A percentile compares a stretch with the other conserved stretches of the same genome.
These are phyloP conservation scores for Ridgeia piscesae DNA, from an alignment of 1,140 invertebrate species.

Conservation along the genomic window DNA sequence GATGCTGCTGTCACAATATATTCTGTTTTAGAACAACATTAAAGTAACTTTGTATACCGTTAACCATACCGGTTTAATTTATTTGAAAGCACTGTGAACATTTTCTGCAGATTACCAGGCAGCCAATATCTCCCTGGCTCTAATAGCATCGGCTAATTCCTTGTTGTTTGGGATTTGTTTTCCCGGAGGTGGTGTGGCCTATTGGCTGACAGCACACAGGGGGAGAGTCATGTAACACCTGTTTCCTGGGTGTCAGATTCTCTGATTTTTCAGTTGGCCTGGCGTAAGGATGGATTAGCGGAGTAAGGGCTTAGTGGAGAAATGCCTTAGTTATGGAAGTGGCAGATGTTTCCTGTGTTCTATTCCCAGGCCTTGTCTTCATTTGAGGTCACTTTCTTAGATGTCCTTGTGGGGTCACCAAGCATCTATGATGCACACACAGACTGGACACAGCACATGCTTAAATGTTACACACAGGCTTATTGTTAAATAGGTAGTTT, in stretches of 20 bases:
- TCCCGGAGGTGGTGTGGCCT: background rate
- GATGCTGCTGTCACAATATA: no score
- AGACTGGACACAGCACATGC: no score
- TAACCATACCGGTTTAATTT: no score
- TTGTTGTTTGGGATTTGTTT: background rate
- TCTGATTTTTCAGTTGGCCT: background rate
- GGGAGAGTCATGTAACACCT: background rate
- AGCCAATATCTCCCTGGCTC: background rate
- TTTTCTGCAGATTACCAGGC: background rate
- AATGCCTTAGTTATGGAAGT: background rate
- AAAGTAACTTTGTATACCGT: no score
- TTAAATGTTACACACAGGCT: no score
- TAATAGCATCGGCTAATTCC: background rate
- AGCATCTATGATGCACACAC: no score
- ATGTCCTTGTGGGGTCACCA: background rate
- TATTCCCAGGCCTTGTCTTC: background rate
- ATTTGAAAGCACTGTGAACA: no score
- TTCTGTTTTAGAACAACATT: no score
- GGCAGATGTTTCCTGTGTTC: background rate
- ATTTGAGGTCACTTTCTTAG: background rate
- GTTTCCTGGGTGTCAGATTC: conserved; percentile 3
- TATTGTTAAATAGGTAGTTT: no score
- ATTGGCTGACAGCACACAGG: background rate
- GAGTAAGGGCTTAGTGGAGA: background rate
- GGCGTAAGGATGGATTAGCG: background rate